Evolutionary conservation across 2,888 invertebrate species (phyloP).

Genomic region (Drosophila kokeensis): DNA sequence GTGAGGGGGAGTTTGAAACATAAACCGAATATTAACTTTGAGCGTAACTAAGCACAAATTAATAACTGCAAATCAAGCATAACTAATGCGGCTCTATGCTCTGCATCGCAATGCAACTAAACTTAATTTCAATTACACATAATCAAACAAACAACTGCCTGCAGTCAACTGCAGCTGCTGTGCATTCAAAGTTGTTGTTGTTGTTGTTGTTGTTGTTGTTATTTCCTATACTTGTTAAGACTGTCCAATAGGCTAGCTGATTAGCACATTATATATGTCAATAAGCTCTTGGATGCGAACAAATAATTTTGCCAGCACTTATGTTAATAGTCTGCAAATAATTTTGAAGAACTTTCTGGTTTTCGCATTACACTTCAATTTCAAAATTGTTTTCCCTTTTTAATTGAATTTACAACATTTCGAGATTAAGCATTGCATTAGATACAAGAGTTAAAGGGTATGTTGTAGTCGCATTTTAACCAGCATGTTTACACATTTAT

Average conservation of each 20-base stretch:
- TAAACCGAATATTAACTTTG: slow-evolving; percentile 28
- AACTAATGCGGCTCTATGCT: slow-evolving; percentile 34
- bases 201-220: slow-evolving; percentile 13
- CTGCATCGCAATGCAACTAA: slow-evolving; percentile 37
- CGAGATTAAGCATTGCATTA: not conserved
- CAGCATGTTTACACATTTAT: not conserved
- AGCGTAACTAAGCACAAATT: slow-evolving; percentile 30
- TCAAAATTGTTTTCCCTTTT: not conserved
- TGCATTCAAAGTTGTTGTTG: slow-evolving; percentile 6
- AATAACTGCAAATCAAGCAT: slow-evolving; percentile 48
- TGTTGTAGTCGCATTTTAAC: not conserved
- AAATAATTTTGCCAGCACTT: not conserved
- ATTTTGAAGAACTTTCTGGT: not conserved
- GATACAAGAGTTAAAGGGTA: not conserved
- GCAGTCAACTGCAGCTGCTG: slow-evolving; percentile 32
- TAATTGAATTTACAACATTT: not conserved
- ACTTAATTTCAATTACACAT: slow-evolving; percentile 57
- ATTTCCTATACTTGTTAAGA: slow-evolving; percentile 1
- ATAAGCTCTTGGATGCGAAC: too few species aligned
- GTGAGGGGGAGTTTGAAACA: not conserved
- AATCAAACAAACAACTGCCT: slow-evolving; percentile 62
- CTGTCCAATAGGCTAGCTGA: not conserved
- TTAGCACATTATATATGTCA: not conserved
- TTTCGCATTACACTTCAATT: not conserved
- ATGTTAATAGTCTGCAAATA: not conserved